Percentiles rank a stretch among this genome's conserved stretches.
phyloP scores from a whole-genome alignment of 2,888 invertebrate species.

The Eupithecia subfuscata region DNA sequence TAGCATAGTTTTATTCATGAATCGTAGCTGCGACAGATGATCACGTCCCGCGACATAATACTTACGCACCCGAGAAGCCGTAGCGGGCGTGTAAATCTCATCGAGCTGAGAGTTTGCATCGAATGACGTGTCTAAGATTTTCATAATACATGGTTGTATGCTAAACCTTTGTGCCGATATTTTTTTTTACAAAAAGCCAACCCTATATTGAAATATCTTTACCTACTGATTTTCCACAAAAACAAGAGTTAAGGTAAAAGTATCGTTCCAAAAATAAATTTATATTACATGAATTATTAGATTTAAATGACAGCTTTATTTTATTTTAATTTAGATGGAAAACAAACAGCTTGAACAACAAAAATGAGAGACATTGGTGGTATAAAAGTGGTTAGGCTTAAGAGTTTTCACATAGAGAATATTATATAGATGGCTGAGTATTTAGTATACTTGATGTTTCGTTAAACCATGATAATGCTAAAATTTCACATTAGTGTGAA shows the following conservation, averaged over 20 bases:
- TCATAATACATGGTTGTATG: constrained; percentile 44
- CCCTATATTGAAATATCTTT: not conserved
- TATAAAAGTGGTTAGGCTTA: too few relatives aligned
- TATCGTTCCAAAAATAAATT: not conserved
- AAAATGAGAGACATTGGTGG: too few relatives aligned
- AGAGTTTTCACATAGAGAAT: too few relatives aligned
- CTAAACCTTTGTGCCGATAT: not conserved
- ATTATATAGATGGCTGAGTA: not conserved
- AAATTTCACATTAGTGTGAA: constrained; percentile 31
- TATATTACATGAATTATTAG: not conserved
- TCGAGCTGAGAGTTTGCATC: constrained; percentile 53
- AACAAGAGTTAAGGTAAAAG: not conserved
- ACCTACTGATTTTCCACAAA: not conserved
- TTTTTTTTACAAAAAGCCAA: not conserved
- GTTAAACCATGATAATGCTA: not conserved
- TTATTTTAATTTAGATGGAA: too few relatives aligned
- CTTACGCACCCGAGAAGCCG: constrained; percentile 57
- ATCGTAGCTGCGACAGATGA: constrained; percentile 34
- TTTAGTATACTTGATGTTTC: not conserved
- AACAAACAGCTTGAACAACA: too few relatives aligned
- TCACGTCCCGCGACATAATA: constrained; percentile 43
- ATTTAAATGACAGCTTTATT: not conserved
- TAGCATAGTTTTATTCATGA: constrained; percentile 28
- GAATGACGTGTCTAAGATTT: constrained; percentile 52
- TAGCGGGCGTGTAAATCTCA: constrained; percentile 61